phyloP scores from a whole-genome alignment of 2,888 invertebrate genomes.

The Tipula confusa region DNA sequence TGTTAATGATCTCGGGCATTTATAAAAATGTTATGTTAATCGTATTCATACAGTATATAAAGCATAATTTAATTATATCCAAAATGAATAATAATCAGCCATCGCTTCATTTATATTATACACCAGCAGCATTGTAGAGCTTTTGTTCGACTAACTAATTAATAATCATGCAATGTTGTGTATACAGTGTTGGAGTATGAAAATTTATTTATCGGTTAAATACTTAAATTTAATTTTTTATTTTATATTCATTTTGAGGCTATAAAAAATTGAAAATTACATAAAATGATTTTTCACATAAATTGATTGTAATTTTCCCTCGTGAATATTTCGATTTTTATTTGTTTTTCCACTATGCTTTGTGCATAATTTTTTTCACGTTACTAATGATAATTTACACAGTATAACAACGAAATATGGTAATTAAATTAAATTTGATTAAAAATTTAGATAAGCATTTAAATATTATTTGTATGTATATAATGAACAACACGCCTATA shows the following conservation, averaged over 20 bases:
- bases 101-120: not conserved
- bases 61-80: not conserved
- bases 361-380: not conserved
- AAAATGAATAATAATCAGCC: not conserved
- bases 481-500: too few species aligned
- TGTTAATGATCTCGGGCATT: not conserved
- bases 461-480: too few species aligned
- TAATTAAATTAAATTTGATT: not conserved
- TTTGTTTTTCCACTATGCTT: not conserved
- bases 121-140: not conserved
- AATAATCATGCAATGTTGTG: not conserved
- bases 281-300: not conserved
- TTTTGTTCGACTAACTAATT: not conserved
- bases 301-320: constrained; percentile 20
- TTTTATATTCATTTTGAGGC: too few species aligned
- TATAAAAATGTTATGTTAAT: not conserved
- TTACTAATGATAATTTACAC: not conserved
- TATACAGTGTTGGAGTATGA: not conserved
- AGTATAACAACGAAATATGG: not conserved
- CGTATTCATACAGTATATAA: not conserved
- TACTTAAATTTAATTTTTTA: not conserved
- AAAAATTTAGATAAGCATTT: not conserved
- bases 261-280: not conserved
- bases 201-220: not conserved
- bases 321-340: not conserved